Evolutionary conservation across 2,888 invertebrate genomes (phyloP).

Genomic region (Cheilosia vulpina): DNA sequence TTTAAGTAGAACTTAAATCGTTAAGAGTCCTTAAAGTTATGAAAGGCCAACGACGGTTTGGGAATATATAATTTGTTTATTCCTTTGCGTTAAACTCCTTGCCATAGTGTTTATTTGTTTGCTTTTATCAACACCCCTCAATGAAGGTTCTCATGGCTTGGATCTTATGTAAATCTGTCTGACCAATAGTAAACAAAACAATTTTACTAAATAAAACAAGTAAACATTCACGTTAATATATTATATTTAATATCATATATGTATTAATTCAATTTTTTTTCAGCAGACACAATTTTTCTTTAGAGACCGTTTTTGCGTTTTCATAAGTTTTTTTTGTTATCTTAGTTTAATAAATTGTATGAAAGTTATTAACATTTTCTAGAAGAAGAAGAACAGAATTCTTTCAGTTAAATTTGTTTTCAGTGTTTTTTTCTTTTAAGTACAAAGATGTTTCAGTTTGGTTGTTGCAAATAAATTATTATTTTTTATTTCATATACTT

Average conservation of each 20-base stretch:
- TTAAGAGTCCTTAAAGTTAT: too few relatives aligned
- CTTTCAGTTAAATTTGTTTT: conserved; percentile 23
- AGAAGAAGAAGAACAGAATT: conserved; percentile 23
- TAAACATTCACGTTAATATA: conserved; percentile 25
- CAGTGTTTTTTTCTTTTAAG: conserved; percentile 43
- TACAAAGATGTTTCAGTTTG: conserved; percentile 55
- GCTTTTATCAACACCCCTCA: too few relatives aligned
- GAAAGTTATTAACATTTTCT: conserved; percentile 20
- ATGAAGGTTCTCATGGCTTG: too few relatives aligned
- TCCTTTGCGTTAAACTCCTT: too few relatives aligned
- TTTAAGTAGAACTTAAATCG: too few relatives aligned
- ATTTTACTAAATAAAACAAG: neutral
- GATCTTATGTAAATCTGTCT: too few relatives aligned
- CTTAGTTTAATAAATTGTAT: conserved; percentile 10
- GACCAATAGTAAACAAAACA: neutral
- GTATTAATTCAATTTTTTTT: conserved; percentile 24
- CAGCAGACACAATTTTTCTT: conserved; percentile 13
- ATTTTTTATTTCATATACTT: conserved; percentile 29
- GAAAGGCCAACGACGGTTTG: too few relatives aligned
- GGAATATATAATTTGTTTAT: too few relatives aligned
- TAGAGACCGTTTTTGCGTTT: conserved; percentile 2
- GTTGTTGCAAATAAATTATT: conserved; percentile 23
- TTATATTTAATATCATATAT: conserved; percentile 41
- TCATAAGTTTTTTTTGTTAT: neutral
- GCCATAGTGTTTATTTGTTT: too few relatives aligned